These are phyloP conservation scores for Drosophila navojoa DNA, from an alignment of 1,140 invertebrate genomes.

Conservation along the genomic window DNA sequence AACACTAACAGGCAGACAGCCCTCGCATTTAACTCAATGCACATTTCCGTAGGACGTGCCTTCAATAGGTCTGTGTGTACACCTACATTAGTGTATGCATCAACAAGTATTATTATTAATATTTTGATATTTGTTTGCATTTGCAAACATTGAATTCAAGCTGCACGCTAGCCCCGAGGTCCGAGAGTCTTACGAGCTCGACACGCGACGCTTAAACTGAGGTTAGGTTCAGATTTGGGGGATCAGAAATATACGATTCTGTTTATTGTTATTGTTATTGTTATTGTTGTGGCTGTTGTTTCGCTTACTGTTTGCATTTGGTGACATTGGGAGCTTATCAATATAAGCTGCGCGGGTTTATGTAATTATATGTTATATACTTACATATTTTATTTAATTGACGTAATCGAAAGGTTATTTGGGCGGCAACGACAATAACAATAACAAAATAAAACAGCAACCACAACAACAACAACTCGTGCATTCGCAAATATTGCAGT, in stretches of 20 bases:
- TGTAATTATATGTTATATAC: slow-evolving; percentile 63
- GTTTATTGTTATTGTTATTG: slow-evolving; percentile 1
- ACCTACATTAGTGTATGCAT: not conserved
- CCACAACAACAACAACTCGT: slow-evolving; percentile 6
- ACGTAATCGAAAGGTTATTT: slow-evolving; percentile 77
- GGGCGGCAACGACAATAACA: slow-evolving; percentile 59
- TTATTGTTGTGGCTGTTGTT: slow-evolving; percentile 3
- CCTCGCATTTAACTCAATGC: slow-evolving; percentile 23
- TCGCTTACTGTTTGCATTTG: slow-evolving; percentile 54
- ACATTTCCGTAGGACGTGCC: slow-evolving; percentile 40
- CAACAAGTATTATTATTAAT: slow-evolving; percentile 30
- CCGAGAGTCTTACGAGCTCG: not conserved
- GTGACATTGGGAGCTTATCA: slow-evolving; percentile 53
- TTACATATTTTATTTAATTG: slow-evolving; percentile 64
- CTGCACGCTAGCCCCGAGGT: slow-evolving; percentile 6
- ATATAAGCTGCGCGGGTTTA: slow-evolving; percentile 62
- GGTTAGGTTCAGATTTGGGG: slow-evolving; percentile 21
- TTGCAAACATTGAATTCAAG: slow-evolving; percentile 24
- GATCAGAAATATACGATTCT: slow-evolving; percentile 8
- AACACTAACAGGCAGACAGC: not conserved
- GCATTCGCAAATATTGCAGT: not conserved
- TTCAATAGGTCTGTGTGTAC: slow-evolving; percentile 20
- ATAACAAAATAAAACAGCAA: slow-evolving; percentile 13
- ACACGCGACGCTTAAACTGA: slow-evolving; percentile 11
- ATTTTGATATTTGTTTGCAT: slow-evolving; percentile 20